Evolutionary conservation across 1,140 invertebrate genomes (phyloP), one percentile per base, ranked within the genome.

Genomic region (Drosophila baimaii): DNA sequence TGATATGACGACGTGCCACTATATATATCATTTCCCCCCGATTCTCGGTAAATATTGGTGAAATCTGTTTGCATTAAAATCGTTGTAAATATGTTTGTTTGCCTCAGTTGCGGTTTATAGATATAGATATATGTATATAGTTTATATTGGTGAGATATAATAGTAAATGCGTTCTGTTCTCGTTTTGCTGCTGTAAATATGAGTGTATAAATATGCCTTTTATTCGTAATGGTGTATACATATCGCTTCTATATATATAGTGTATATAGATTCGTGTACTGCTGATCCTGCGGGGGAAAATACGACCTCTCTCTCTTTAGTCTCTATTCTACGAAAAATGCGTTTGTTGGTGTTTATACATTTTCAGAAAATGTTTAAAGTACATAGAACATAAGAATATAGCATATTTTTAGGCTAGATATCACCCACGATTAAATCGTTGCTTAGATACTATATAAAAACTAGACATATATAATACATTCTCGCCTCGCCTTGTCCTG

Each of bases 361-460:
- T 89, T 89, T 89, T 89, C 88, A 70, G 77, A 89, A 89, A 89
- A 89, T 89, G 84, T 72, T 79, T 84, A 89, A 89, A 89, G 84
- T 88, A 88, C 79, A 68, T 70, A 89, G 84, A 89, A 89, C 84
- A 88, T 89, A 89, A 89, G 85, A 89, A 89, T 89, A 89, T 88
- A 89, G 84, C 80, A 90, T 83, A 90, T 90, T 83, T 74, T 84
- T 91, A 91, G 85, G 85, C 90, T 91, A 91, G 91, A 91, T 91
- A 91, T 91, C 90, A 91, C 90, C 90, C 83, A 91, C 90, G 90
- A 91, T 91, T 91, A 81, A 81, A 91, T 91, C 90, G 90, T 78
- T 88, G 77, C 82, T 90, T 89, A 89, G 25, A 84, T 65, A 81
- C 84, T 89, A 89, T 77, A 75, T 81, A 89, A 88, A 88, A 74